Evolutionary conservation across 2,113 vertebrate species (phyloP).

Genomic region (Dryoscopus gambensis): DNA sequence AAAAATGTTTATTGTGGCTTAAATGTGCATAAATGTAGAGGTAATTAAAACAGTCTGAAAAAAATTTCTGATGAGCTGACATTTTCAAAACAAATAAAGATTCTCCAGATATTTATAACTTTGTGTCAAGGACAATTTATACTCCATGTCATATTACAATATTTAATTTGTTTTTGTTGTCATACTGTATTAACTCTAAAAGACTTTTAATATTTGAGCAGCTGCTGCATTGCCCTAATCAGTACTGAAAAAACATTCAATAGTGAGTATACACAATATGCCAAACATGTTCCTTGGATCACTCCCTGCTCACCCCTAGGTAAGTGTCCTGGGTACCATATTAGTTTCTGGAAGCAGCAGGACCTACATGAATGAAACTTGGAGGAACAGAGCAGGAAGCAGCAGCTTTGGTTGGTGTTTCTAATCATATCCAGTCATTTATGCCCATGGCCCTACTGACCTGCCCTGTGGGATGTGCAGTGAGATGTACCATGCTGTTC

Average conservation of each 20-base stretch:
- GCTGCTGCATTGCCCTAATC: not conserved
- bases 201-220: conserved; percentile 49
- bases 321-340: not conserved
- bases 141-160: conserved; percentile 52
- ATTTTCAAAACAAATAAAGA: conserved; percentile 59
- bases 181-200: conserved; percentile 49
- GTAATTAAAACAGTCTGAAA: conserved; percentile 48
- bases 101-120: conserved; percentile 53
- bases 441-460: not conserved
- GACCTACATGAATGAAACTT: not conserved
- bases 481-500: not conserved
- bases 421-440: not conserved
- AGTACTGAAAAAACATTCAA: not conserved
- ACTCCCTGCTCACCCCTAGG: not conserved
- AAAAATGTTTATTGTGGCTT: not conserved
- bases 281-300: not conserved
- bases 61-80: conserved; percentile 42
- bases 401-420: not conserved
- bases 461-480: not conserved
- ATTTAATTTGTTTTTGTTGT: conserved; percentile 66
- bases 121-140: conserved; percentile 55
- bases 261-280: not conserved
- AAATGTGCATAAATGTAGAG: not conserved
- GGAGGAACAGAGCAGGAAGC: not conserved
- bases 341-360: not conserved